These are phyloP conservation scores for Vulpes lagopus DNA, from an alignment of 2,113 vertebrate species.

Conservation along the genomic window DNA sequence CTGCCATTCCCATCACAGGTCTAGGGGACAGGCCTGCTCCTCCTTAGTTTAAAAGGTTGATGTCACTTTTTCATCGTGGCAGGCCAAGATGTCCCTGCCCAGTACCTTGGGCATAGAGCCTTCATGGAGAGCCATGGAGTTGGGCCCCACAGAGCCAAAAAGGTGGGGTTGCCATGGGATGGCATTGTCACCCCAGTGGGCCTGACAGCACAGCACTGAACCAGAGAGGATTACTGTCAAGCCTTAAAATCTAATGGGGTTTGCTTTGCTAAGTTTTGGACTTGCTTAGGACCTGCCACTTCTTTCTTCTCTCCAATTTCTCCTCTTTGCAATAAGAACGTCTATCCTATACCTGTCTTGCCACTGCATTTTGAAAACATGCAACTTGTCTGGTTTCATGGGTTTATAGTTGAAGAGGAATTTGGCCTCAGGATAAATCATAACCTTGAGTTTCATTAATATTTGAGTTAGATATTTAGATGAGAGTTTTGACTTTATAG, in stretches of 20 bases:
- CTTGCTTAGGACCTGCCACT: background rate
- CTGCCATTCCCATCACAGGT: background rate
- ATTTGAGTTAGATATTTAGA: slow-evolving; percentile 42
- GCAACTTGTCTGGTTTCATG: background rate
- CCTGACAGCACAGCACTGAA: background rate
- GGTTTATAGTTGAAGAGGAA: background rate
- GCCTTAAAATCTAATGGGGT: background rate
- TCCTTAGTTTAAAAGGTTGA: background rate
- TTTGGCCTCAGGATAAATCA: slow-evolving; percentile 12
- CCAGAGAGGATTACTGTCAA: background rate
- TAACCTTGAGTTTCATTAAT: background rate
- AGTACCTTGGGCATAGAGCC: background rate
- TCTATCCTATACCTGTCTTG: background rate
- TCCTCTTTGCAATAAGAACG: background rate
- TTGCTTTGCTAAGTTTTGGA: background rate
- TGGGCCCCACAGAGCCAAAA: background rate
- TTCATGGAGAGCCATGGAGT: background rate
- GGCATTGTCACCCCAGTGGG: background rate
- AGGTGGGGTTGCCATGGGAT: background rate
- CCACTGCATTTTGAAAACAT: background rate
- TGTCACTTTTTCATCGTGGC: background rate
- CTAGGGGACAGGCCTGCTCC: background rate
- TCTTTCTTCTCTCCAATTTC: background rate
- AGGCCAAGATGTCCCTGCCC: background rate
- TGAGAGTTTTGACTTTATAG: slow-evolving; percentile 35